Percentiles rank a stretch among this genome's conserved stretches.
Conservation (phyloP, 1,140 invertebrate species). For the Sipha flava region DNA sequence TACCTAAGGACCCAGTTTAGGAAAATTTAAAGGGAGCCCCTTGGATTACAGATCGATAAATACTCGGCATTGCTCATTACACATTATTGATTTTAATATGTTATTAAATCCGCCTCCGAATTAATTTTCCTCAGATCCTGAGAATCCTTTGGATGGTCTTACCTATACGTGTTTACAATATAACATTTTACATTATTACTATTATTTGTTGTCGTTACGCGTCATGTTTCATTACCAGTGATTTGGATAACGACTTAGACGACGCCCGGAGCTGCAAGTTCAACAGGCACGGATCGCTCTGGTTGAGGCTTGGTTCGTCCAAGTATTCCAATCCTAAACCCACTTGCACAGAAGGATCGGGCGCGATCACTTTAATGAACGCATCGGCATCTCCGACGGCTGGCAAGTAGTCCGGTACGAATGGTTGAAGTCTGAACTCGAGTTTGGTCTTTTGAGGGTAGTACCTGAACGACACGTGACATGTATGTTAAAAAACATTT, state of each 20-base stretch:
- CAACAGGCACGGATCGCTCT: constrained; percentile 89
- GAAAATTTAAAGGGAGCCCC: too few species aligned
- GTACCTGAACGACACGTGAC: constrained; percentile 53
- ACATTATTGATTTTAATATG: too few species aligned
- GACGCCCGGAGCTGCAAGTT: constrained; percentile 85
- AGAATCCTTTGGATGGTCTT: too few species aligned
- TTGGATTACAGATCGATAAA: too few species aligned
- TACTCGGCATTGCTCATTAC: too few species aligned
- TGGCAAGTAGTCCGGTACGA: constrained; percentile 93
- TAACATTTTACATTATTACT: too few species aligned
- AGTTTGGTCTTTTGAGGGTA: constrained; percentile 85
- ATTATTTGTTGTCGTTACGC: too few species aligned
- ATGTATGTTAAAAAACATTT: too few species aligned
- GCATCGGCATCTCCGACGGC: constrained; percentile 97
- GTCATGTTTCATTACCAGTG: constrained; percentile 40
- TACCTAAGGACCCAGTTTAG: too few species aligned
- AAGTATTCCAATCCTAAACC: constrained; percentile 74
- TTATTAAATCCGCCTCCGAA: too few species aligned
- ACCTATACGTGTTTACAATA: too few species aligned
- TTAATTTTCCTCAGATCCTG: too few species aligned
- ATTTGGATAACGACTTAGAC: constrained; percentile 56
- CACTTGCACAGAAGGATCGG: constrained; percentile 58
- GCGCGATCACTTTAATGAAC: constrained; percentile 85
- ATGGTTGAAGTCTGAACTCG: constrained; percentile 84
- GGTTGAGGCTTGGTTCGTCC: constrained; percentile 89